A percentile compares a stretch with the other conserved stretches of the same genome.
These are phyloP conservation scores for Rhopalosiphum nymphaeae DNA, from an alignment of 2,888 invertebrate genomes.

Conservation along the genomic window DNA sequence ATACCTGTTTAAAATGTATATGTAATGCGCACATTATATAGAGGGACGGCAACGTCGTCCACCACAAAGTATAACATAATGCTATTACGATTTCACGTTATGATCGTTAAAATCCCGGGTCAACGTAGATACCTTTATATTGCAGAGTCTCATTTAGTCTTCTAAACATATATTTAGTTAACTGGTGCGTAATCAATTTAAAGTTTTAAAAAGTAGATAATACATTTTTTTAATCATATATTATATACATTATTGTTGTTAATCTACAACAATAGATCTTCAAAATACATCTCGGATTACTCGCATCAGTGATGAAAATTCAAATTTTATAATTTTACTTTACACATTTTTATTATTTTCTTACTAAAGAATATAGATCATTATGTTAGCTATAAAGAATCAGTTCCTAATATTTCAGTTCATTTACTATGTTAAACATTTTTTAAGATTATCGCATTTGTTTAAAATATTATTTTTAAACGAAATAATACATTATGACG, in stretches of 20 bases:
- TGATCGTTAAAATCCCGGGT: background rate
- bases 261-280: background rate
- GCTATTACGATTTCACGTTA: background rate
- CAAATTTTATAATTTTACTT: background rate
- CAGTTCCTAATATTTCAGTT: background rate
- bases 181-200: background rate
- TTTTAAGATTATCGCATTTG: background rate
- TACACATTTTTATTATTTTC: background rate
- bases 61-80: constrained; percentile 39
- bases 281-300: background rate
- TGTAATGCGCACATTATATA: background rate
- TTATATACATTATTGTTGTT: background rate
- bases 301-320: background rate
- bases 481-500: background rate
- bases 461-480: background rate
- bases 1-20: constrained; percentile 1
- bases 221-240: background rate
- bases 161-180: background rate
- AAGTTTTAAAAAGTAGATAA: background rate
- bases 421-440: background rate
- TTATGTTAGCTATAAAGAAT: background rate
- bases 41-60: background rate
- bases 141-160: background rate
- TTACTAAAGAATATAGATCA: background rate
- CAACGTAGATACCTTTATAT: background rate